phyloP scores from a whole-genome alignment of 2,797 vertebrate species.

The Pygocentrus nattereri region DNA sequence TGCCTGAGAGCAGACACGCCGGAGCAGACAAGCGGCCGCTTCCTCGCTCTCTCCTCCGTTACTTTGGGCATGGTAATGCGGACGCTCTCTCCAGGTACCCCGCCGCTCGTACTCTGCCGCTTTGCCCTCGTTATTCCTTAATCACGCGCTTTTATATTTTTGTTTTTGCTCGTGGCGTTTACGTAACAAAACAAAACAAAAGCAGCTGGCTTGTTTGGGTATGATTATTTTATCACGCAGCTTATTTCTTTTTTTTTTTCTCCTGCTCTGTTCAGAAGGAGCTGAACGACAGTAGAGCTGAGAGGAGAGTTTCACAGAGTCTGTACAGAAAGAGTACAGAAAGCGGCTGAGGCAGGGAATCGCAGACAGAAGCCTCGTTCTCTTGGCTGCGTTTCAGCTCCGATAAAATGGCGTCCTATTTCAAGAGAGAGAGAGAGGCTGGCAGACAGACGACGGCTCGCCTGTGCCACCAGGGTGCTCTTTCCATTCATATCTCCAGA shows the following conservation, averaged over 20 bases:
- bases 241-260: conserved; percentile 62
- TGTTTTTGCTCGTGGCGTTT: conserved; percentile 33
- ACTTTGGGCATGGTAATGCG: conserved; percentile 76
- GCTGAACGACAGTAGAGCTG: conserved; percentile 52
- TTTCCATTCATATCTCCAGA: neutral
- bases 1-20: conserved; percentile 73
- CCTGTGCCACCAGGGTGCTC: neutral
- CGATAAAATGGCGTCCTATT: conserved; percentile 83
- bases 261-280: neutral
- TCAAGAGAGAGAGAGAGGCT: conserved; percentile 64
- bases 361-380: conserved; percentile 71
- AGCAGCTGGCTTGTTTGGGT: conserved; percentile 51
- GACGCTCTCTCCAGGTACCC: conserved; percentile 80
- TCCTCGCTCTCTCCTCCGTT: conserved; percentile 68
- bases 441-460: conserved; percentile 48
- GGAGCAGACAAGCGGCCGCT: conserved; percentile 70
- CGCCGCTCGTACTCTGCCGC: neutral
- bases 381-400: conserved; percentile 79
- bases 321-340: conserved; percentile 22
- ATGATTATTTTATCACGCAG: conserved; percentile 76
- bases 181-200: conserved; percentile 28
- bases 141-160: conserved; percentile 23
- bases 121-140: neutral
- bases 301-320: conserved; percentile 27
- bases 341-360: conserved; percentile 45